Percentiles rank a stretch among this genome's conserved stretches.
Conservation (phyloP, 2,888 invertebrate genomes). For the Gibbula magus region DNA sequence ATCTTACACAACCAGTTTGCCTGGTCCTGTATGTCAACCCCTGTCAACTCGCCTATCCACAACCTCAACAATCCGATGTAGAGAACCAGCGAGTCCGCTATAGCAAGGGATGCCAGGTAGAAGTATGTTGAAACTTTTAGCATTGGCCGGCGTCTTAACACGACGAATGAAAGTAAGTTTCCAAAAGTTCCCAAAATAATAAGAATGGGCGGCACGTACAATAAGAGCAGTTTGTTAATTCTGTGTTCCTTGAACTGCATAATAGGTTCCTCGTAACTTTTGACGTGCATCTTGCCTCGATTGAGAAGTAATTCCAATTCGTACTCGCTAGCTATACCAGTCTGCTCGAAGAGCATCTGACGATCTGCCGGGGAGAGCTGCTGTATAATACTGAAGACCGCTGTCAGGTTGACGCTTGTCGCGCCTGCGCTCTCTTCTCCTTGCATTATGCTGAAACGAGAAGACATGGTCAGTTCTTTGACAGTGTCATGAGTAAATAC, state of each 20-base stretch:
- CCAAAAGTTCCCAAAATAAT: slow-evolving; percentile 71
- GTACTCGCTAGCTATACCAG: slow-evolving; percentile 26
- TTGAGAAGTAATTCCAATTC: slow-evolving; percentile 26
- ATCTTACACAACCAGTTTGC: slow-evolving; percentile 67
- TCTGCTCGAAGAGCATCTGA: slow-evolving; percentile 13
- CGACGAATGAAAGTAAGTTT: slow-evolving; percentile 70
- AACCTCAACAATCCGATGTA: slow-evolving; percentile 68
- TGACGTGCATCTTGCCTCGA: slow-evolving; percentile 32
- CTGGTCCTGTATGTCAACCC: slow-evolving; percentile 60
- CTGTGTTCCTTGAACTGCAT: slow-evolving; percentile 52
- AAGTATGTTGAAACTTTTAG: slow-evolving; percentile 70
- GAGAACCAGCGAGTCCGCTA: slow-evolving; percentile 71
- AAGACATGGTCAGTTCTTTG: background rate
- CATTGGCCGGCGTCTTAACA: slow-evolving; percentile 70
- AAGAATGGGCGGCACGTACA: slow-evolving; percentile 69
- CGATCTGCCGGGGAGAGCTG: slow-evolving; percentile 23
- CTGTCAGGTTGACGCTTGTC: slow-evolving; percentile 21
- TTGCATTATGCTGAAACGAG: slow-evolving; percentile 21
- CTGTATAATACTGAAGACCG: slow-evolving; percentile 27
- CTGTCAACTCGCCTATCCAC: slow-evolving; percentile 69
- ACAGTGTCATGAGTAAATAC: no score
- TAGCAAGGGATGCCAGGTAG: slow-evolving; percentile 70
- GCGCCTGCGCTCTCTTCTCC: background rate
- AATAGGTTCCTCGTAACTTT: slow-evolving; percentile 33
- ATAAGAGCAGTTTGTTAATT: slow-evolving; percentile 53